Percentiles rank a stretch among this genome's conserved stretches.
These are phyloP conservation scores for Mimachlamys varia DNA, from an alignment of 2,888 invertebrate genomes.

Conservation along the genomic window DNA sequence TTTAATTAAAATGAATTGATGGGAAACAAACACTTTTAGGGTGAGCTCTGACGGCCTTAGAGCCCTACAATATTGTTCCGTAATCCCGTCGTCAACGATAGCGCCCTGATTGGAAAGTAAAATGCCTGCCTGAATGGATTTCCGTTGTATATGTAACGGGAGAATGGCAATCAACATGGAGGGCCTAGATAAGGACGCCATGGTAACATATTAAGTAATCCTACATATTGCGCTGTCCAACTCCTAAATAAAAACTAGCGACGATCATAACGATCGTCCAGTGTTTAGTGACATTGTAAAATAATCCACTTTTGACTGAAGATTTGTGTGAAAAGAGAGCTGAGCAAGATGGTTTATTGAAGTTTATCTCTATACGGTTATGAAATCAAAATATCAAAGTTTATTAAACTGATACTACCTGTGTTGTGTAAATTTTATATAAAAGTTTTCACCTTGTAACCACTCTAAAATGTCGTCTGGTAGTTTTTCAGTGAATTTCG, in stretches of 20 bases:
- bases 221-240: slow-evolving; percentile 10
- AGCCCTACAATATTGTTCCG: neutral
- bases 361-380: too few relatives aligned
- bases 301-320: neutral
- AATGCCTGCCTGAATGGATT: neutral
- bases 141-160: neutral
- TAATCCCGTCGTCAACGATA: slow-evolving; percentile 1
- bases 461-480: too few relatives aligned
- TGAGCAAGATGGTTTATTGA: neutral
- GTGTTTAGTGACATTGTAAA: neutral
- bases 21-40: slow-evolving; percentile 31
- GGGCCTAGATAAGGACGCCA: neutral
- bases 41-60: neutral
- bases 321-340: neutral
- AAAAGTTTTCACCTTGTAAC: too few relatives aligned
- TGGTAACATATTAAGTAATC: neutral
- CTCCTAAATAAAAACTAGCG: neutral
- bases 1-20: slow-evolving; percentile 33
- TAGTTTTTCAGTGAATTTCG: too few relatives aligned
- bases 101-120: slow-evolving; percentile 23
- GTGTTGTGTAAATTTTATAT: too few relatives aligned
- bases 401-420: too few relatives aligned
- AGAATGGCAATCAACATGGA: slow-evolving; percentile 11
- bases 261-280: neutral
- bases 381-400: too few relatives aligned